phyloP scores from a whole-genome alignment of 2,888 invertebrate species.

The Diarsia brunnea region DNA sequence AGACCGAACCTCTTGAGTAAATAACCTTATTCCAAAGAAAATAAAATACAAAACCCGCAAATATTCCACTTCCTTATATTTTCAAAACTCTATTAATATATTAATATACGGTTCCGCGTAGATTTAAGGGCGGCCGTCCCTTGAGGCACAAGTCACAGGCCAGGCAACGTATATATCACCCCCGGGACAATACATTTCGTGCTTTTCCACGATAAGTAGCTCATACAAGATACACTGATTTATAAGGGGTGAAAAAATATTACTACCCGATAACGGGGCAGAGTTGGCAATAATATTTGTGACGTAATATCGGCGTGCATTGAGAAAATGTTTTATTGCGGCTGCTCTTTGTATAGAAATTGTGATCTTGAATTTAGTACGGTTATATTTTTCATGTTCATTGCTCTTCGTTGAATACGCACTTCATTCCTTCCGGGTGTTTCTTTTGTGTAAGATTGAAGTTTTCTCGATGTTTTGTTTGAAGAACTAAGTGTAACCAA shows the following conservation, averaged over 20 bases:
- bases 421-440: slow-evolving; percentile 3
- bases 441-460: slow-evolving; percentile 10
- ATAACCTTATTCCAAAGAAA: slow-evolving; percentile 57
- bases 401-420: slow-evolving; percentile 4
- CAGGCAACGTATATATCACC: slow-evolving; percentile 79
- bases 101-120: slow-evolving; percentile 65
- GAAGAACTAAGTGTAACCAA: no score
- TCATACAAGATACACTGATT: slow-evolving; percentile 85
- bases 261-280: slow-evolving; percentile 70
- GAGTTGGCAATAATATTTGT: slow-evolving; percentile 67
- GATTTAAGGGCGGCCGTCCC: slow-evolving; percentile 70
- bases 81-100: slow-evolving; percentile 70
- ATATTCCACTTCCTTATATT: slow-evolving; percentile 62
- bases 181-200: slow-evolving; percentile 84
- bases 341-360: slow-evolving; percentile 31
- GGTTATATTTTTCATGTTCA: slow-evolving; percentile 18
- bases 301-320: slow-evolving; percentile 63
- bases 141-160: slow-evolving; percentile 76
- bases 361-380: slow-evolving; percentile 34
- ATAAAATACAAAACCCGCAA: slow-evolving; percentile 54
- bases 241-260: slow-evolving; percentile 83
- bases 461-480: neutral
- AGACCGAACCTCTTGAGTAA: slow-evolving; percentile 44
- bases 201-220: slow-evolving; percentile 85
- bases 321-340: slow-evolving; percentile 64